These are phyloP conservation scores for Conomelus anceps DNA, from an alignment of 2,888 invertebrate species.

Conservation along the genomic window DNA sequence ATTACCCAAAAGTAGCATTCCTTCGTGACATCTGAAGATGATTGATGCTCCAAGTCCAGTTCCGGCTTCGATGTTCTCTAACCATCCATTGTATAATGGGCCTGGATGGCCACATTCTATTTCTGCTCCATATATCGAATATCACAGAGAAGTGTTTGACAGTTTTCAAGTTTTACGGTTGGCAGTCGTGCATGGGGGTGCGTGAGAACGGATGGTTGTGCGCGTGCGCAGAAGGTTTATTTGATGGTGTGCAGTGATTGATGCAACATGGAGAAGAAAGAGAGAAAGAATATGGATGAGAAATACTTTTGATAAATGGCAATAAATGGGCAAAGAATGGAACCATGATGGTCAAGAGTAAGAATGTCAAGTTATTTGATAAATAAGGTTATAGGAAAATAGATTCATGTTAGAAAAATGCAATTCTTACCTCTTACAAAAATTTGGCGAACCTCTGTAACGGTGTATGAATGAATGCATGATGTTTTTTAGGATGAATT, in stretches of 20 bases:
- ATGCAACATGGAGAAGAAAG: background rate
- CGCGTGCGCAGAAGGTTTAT: background rate
- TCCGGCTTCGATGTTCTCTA: conserved; percentile 80
- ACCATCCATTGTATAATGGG: conserved; percentile 91
- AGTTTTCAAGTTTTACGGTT: background rate
- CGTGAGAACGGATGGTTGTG: too few species aligned
- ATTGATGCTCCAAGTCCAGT: conserved; percentile 87
- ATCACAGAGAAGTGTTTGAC: background rate
- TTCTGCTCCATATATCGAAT: conserved; percentile 51
- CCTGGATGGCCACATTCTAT: conserved; percentile 96
- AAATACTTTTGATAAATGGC: background rate
- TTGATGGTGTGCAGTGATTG: background rate
- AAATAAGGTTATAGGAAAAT: too few species aligned
- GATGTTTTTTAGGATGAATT: too few species aligned
- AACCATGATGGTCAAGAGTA: background rate
- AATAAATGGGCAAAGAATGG: background rate
- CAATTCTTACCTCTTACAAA: too few species aligned
- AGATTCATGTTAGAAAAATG: too few species aligned
- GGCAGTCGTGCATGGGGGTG: conserved; percentile 20
- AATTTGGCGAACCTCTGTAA: too few species aligned
- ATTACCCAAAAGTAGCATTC: conserved; percentile 82
- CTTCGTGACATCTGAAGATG: conserved; percentile 87
- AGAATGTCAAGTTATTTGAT: background rate
- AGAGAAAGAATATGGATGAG: background rate
- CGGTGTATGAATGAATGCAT: too few species aligned